Conservation (phyloP, 2,113 vertebrate species). For the Papio anubis region DNA sequence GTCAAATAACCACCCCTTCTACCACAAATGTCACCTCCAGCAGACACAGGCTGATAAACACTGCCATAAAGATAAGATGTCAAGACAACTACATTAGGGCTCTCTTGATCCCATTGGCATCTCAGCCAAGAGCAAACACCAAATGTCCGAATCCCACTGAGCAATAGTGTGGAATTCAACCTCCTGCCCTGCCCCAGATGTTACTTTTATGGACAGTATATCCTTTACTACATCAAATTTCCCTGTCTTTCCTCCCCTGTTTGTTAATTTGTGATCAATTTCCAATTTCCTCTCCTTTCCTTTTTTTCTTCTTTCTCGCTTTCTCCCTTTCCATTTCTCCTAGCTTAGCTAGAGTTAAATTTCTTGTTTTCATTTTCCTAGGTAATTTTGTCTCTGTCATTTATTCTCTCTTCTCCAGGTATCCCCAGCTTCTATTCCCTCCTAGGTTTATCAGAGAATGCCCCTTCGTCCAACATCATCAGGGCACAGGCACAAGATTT, state of each 20-base stretch:
- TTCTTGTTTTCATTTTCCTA: not conserved
- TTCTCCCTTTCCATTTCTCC: not conserved
- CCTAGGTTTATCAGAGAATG: not conserved
- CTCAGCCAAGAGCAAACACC: not conserved
- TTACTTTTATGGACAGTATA: not conserved
- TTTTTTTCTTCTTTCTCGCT: not conserved
- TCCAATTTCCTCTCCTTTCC: not conserved
- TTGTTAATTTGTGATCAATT: not conserved
- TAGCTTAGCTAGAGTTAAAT: not conserved
- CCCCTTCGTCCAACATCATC: too few relatives aligned
- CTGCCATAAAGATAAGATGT: constrained; percentile 31
- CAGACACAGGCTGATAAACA: constrained; percentile 5
- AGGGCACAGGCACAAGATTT: fast-evolving
- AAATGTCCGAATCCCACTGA: not conserved
- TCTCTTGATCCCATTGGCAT: not conserved
- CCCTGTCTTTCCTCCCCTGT: not conserved
- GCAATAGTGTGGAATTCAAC: not conserved
- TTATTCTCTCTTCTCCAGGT: not conserved
- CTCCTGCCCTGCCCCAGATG: not conserved
- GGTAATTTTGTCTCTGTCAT: not conserved
- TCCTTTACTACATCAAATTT: too few relatives aligned
- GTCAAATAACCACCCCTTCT: not conserved
- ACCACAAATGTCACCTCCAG: not conserved
- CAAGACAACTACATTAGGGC: not conserved
- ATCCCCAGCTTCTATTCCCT: not conserved